Percentiles rank a stretch among this genome's conserved stretches.
These are phyloP conservation scores for Pelodiscus sinensis DNA, from an alignment of 2,113 vertebrate species.

Conservation along the genomic window DNA sequence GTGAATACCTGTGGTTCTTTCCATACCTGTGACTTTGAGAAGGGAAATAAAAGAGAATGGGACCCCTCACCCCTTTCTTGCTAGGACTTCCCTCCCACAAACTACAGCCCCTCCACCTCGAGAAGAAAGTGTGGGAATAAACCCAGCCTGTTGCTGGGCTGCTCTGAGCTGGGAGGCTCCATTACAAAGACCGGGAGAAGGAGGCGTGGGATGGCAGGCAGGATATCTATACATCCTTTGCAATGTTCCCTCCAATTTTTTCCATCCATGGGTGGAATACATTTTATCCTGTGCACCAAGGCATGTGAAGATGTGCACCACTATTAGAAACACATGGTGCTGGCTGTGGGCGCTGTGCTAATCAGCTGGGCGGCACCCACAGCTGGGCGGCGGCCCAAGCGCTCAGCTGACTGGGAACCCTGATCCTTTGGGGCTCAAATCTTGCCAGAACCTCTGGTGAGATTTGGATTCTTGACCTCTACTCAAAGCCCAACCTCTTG, in stretches of 20 bases:
- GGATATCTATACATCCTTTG: not conserved
- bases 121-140: not conserved
- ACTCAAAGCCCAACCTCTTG: rapidly evolving
- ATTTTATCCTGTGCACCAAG: too few relatives aligned
- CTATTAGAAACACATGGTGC: too few relatives aligned
- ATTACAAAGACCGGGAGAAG: not conserved
- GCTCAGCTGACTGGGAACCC: too few relatives aligned
- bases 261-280: too few relatives aligned
- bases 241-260: too few relatives aligned
- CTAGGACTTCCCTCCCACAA: too few relatives aligned
- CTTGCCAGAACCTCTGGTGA: not conserved
- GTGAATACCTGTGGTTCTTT: not conserved
- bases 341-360: too few relatives aligned
- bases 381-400: too few relatives aligned
- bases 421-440: not conserved
- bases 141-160: not conserved
- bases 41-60: too few relatives aligned
- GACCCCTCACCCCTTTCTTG: too few relatives aligned
- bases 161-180: not conserved
- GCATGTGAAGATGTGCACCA: too few relatives aligned
- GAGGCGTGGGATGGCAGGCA: not conserved
- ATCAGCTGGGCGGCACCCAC: too few relatives aligned
- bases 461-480: rapidly evolving
- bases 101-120: not conserved
- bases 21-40: not conserved